A percentile compares a stretch with the other conserved stretches of the same genome.
These are phyloP conservation scores for Cosmopolites sordidus DNA, from an alignment of 2,888 invertebrate species.

Conservation along the genomic window DNA sequence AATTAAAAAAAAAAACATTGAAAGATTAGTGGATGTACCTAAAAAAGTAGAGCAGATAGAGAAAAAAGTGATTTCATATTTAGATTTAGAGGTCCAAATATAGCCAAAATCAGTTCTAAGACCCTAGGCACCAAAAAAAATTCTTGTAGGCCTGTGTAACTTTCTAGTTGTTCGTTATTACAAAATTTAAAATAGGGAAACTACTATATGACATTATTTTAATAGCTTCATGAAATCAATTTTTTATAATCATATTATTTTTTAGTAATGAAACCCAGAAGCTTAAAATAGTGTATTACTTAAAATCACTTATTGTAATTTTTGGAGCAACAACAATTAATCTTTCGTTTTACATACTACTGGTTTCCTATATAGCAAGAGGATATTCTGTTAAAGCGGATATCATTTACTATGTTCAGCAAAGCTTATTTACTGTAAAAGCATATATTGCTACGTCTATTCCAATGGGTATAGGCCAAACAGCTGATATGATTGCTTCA, in stretches of 20 bases:
- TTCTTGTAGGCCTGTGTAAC: too few relatives aligned
- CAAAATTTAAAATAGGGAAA: too few relatives aligned
- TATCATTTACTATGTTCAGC: slow-evolving; percentile 32
- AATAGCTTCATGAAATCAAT: neutral
- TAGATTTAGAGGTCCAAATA: too few relatives aligned
- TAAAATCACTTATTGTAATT: slow-evolving; percentile 39
- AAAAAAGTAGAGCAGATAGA: too few relatives aligned
- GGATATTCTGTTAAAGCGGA: slow-evolving; percentile 34
- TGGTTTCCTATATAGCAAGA: slow-evolving; percentile 33
- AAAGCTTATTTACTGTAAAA: slow-evolving; percentile 30
- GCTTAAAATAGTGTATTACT: slow-evolving; percentile 40
- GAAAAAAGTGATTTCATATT: too few relatives aligned
- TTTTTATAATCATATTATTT: slow-evolving; percentile 6
- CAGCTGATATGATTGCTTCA: slow-evolving; percentile 34
- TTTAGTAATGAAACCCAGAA: slow-evolving; percentile 64
- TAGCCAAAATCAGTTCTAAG: too few relatives aligned
- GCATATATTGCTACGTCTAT: slow-evolving; percentile 33
- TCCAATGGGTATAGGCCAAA: slow-evolving; percentile 32
- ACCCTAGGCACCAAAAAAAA: too few relatives aligned
- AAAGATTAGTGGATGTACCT: too few relatives aligned
- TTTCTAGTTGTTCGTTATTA: slow-evolving; percentile 4
- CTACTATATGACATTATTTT: too few relatives aligned
- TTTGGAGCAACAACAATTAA: slow-evolving; percentile 36
- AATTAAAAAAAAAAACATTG: too few relatives aligned
- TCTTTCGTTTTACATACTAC: slow-evolving; percentile 34